Percentiles rank a stretch among this genome's conserved stretches.
phyloP scores from a whole-genome alignment of 1,140 invertebrate species.

The Rhagoletis pomonella region DNA sequence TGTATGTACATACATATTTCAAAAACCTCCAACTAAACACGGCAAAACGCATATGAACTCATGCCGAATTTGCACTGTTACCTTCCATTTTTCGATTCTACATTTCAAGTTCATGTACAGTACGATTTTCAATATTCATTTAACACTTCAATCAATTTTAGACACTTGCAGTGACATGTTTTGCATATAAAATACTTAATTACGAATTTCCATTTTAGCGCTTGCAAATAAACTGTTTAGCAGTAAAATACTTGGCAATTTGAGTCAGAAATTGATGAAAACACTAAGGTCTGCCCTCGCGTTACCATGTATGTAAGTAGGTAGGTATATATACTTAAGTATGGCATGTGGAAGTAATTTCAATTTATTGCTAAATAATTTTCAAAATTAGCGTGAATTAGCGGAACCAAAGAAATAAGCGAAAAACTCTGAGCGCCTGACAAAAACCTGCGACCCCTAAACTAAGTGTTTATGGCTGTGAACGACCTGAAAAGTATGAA shows the following conservation, averaged over 20 bases:
- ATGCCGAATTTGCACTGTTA: neutral
- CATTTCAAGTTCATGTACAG: constrained; percentile 2
- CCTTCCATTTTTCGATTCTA: neutral
- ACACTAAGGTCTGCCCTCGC: neutral
- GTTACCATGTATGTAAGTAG: neutral
- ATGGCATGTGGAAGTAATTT: neutral
- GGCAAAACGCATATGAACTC: neutral
- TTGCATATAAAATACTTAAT: neutral
- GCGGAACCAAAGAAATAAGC: neutral
- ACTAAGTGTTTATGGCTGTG: neutral
- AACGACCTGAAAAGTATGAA: neutral
- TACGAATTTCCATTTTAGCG: neutral
- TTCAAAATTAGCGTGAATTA: neutral
- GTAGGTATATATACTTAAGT: too few relatives aligned
- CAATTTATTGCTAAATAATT: constrained; percentile 4
- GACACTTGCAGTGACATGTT: neutral
- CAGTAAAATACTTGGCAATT: neutral
- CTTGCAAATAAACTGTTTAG: neutral
- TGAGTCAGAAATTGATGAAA: neutral
- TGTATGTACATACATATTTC: neutral
- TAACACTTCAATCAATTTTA: neutral
- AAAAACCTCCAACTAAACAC: neutral
- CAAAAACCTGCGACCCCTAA: neutral
- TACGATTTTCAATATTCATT: constrained; percentile 6
- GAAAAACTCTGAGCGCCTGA: neutral